Evolutionary conservation across 2,797 vertebrate species (phyloP).

Genomic region (Gymnocypris eckloni): DNA sequence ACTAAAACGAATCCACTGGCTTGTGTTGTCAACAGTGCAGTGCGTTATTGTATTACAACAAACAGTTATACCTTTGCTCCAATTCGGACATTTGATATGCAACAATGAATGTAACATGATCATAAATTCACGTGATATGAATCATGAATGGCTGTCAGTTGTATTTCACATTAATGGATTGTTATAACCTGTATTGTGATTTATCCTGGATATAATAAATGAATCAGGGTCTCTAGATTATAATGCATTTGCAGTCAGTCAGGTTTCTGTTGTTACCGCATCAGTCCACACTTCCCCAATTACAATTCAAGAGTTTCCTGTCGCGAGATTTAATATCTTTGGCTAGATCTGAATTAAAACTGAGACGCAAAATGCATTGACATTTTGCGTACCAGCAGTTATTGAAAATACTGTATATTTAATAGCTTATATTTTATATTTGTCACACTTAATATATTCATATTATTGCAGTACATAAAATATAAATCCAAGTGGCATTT

Average conservation of each 20-base stretch:
- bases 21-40: neutral
- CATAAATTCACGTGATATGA: neutral
- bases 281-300: conserved; percentile 38
- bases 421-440: neutral
- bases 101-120: neutral
- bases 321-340: neutral
- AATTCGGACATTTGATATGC: neutral
- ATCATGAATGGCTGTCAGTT: neutral
- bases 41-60: neutral
- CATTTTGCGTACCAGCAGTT: neutral
- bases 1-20: neutral
- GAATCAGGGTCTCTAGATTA: neutral
- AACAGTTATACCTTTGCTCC: neutral
- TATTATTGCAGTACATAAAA: neutral
- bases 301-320: conserved; percentile 8
- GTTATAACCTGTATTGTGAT: neutral
- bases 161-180: neutral
- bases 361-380: neutral
- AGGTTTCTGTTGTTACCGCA: conserved; percentile 16
- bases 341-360: neutral
- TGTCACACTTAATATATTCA: neutral
- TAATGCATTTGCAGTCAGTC: neutral
- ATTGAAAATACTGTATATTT: neutral
- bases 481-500: neutral
- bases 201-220: neutral